A percentile compares a stretch with the other conserved stretches of the same genome.
Evolutionary conservation across 2,797 vertebrate species (phyloP).

Genomic region (Poecilia gillii): DNA sequence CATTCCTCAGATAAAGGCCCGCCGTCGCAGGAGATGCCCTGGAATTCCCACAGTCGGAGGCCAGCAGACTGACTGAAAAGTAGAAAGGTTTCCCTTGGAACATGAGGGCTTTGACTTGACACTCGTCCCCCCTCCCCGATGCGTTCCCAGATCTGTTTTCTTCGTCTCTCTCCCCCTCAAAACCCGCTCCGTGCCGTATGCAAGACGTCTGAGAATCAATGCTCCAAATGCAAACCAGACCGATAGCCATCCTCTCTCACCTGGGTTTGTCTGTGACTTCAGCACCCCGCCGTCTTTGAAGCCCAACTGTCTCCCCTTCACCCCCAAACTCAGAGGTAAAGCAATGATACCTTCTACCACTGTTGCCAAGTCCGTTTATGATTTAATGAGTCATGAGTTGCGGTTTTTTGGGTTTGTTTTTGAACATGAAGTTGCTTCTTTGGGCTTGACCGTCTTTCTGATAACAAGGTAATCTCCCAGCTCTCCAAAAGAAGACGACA

Average conservation of each 20-base stretch:
- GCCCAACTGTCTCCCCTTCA: conserved; percentile 36
- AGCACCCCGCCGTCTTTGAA: conserved; percentile 55
- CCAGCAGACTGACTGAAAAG: conserved; percentile 48
- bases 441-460: no score
- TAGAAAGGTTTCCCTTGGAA: conserved; percentile 70
- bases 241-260: conserved; percentile 70
- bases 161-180: conserved; percentile 27
- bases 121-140: conserved; percentile 31
- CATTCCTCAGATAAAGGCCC: conserved; percentile 99
- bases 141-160: conserved; percentile 36
- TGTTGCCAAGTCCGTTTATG: no score
- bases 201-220: conserved; percentile 69
- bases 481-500: no score
- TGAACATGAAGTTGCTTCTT: no score
- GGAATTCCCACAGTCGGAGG: conserved; percentile 87
- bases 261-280: conserved; percentile 66
- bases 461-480: no score
- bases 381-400: no score
- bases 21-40: conserved; percentile 91
- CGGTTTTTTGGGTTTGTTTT: no score
- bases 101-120: conserved; percentile 83
- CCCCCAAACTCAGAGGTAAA: conserved; percentile 45
- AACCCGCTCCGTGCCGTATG: conserved; percentile 22
- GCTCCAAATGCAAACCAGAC: conserved; percentile 87
- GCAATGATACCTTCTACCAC: conserved; percentile 41